Base-by-base conservation (phyloP, 1,140 invertebrate species). In the Hypsibius dujardini region DNA sequence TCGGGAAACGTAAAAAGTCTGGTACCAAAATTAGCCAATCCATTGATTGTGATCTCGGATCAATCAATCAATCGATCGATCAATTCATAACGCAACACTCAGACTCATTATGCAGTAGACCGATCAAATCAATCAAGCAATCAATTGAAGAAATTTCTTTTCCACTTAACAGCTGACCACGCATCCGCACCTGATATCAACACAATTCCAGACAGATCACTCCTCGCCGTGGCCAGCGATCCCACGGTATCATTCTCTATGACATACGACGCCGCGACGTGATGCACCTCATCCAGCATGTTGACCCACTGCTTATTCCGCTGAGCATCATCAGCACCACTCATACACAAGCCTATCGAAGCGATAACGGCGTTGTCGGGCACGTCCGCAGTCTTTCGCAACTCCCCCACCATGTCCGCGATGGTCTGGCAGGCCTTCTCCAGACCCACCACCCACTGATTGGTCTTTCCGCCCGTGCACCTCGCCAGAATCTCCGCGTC, bases 1-100 rank as follows among this genome's bases (percentile, higher is more conserved):
- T 74, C 50, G n/a, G 7, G n/a, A 56, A 56, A 67, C 42, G 62
- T 67, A 45, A 45, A 42, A 67, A 67, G 62, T 12, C 50, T 56
- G 50, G 50, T n/a, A 67, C 3, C 50, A 7, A 7, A 56, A 56
- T 12, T 56, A 56, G 7, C 7, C 50, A n/a, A n/a, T 56, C 7
- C n/a, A 7, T 56, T 56, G 7, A 56, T 56, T 56, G 50, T 56
- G 50, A n/a, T 12, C n/a, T n/a, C 7, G 50, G 7, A 7, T 12
- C 50, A 56, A 56, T 56, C 7, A 12, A 56, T 28, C 28, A 28
- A 28, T 28, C 28, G 28, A 56, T 7, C 50, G 50, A 7, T 56
- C n/a, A 7, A 7, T 7, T 56, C 7, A n/a, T 56, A 12, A n/a
- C 50, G 50, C n/a, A 56, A 56, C 50, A 56, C 7, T 12, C 50